A percentile compares a stretch with the other conserved stretches of the same genome.
These are phyloP conservation scores for Cichladusa arquata DNA, from an alignment of 2,113 vertebrate genomes.

Conservation along the genomic window DNA sequence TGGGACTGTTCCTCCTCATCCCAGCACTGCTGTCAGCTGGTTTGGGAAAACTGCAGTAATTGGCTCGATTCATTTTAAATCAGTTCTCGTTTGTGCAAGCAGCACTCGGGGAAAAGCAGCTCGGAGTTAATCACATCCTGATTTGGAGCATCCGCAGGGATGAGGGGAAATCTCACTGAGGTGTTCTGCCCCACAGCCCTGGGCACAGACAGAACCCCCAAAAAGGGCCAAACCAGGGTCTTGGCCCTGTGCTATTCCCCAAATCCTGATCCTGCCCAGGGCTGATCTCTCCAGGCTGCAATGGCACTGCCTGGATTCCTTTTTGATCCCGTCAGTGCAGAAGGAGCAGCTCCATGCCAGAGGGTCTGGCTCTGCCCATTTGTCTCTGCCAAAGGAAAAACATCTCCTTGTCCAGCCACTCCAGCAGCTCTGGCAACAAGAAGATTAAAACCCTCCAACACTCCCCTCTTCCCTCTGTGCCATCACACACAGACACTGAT, in stretches of 20 bases:
- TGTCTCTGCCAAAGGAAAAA: conserved; percentile 36
- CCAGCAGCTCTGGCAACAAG: neutral
- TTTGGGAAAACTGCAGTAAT: conserved; percentile 35
- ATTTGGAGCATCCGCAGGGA: neutral
- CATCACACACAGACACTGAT: accelerated
- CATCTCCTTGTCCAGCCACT: neutral
- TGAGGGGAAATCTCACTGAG: neutral
- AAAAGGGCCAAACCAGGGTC: accelerated
- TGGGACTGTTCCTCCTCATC: conserved; percentile 10
- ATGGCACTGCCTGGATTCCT: neutral
- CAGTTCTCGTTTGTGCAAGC: conserved; percentile 35
- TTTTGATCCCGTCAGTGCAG: neutral
- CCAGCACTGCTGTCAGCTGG: neutral
- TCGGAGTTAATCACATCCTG: conserved; percentile 8
- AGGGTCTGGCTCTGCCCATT: conserved; percentile 8
- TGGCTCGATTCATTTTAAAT: conserved; percentile 61
- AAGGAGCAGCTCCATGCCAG: neutral
- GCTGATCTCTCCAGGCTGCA: neutral
- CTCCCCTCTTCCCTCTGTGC: neutral
- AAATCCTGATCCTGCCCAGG: neutral
- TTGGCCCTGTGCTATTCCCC: accelerated
- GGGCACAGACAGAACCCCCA: neutral
- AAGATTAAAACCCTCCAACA: neutral
- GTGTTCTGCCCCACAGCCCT: accelerated
- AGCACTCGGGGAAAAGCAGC: conserved; percentile 21